phyloP scores from a whole-genome alignment of 1,140 invertebrate species.

The Cherax destructor region DNA sequence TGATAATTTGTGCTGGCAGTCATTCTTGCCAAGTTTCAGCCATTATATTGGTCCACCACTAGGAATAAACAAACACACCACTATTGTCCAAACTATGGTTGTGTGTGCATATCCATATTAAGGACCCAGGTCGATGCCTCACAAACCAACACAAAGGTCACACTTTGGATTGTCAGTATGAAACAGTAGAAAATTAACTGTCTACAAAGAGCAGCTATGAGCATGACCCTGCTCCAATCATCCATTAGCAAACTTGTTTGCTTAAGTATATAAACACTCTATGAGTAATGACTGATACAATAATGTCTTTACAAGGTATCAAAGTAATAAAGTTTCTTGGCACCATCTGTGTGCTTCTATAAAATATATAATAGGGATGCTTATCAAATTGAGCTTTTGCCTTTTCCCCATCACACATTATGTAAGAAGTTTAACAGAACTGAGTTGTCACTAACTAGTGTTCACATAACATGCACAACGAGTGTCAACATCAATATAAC shows the following conservation, averaged over 20 bases:
- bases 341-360: conserved; percentile 62
- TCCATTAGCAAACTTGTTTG: conserved; percentile 22
- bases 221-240: conserved; percentile 38
- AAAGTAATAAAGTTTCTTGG: conserved; percentile 65
- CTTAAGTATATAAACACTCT: conserved; percentile 53
- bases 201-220: conserved; percentile 38
- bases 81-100: conserved; percentile 28
- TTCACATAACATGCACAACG: conserved; percentile 65
- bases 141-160: conserved; percentile 32
- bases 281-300: conserved; percentile 50
- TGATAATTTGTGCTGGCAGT: conserved; percentile 40
- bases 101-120: conserved; percentile 14
- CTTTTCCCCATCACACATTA: conserved; percentile 50
- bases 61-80: conserved; percentile 12
- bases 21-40: conserved; percentile 24
- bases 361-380: conserved; percentile 60
- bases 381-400: conserved; percentile 62
- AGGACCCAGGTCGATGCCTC: conserved; percentile 11
- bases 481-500: conserved; percentile 64
- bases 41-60: conserved; percentile 17
- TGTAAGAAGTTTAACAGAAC: conserved; percentile 63
- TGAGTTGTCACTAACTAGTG: conserved; percentile 62
- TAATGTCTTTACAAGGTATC: conserved; percentile 61
- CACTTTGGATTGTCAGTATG: conserved; percentile 64
- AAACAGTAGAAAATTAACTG: conserved; percentile 62